Evolutionary conservation across 2,113 vertebrate species (phyloP).

Genomic region (Pristiophorus japonicus): DNA sequence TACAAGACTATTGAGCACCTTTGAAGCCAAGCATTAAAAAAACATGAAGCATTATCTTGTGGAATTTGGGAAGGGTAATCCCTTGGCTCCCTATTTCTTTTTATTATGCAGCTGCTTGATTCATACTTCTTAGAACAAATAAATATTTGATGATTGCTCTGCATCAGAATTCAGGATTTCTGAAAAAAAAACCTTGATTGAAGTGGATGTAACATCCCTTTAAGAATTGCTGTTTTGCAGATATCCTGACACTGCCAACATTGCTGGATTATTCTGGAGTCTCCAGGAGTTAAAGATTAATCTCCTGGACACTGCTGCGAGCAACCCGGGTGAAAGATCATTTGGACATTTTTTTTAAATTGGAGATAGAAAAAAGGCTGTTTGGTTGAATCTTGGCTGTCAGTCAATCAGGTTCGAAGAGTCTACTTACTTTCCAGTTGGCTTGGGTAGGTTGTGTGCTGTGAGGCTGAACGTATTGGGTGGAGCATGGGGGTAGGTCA

Average conservation of each 20-base stretch:
- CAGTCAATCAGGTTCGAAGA: neutral
- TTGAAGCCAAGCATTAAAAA: slow-evolving; percentile 1
- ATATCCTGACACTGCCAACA: neutral
- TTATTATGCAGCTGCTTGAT: slow-evolving; percentile 33
- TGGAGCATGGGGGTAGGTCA: neutral
- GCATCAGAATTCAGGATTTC: slow-evolving; percentile 30
- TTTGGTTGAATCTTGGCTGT: no score
- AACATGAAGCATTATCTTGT: slow-evolving; percentile 8
- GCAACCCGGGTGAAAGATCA: neutral
- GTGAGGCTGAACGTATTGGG: neutral
- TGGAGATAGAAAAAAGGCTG: neutral
- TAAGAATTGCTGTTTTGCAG: neutral
- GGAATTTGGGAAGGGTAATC: neutral
- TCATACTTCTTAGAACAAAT: neutral
- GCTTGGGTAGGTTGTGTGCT: neutral
- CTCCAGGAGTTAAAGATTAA: neutral
- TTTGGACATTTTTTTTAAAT: neutral
- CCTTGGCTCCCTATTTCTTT: slow-evolving; percentile 29
- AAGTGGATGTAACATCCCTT: neutral
- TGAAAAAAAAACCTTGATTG: no score
- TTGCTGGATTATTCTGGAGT: neutral
- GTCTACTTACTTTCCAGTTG: neutral
- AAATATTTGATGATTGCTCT: slow-evolving; percentile 30
- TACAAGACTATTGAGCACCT: neutral
- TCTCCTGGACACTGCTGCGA: neutral